Evolutionary conservation across 2,113 vertebrate genomes (phyloP).

Genomic region (Mugil cephalus): DNA sequence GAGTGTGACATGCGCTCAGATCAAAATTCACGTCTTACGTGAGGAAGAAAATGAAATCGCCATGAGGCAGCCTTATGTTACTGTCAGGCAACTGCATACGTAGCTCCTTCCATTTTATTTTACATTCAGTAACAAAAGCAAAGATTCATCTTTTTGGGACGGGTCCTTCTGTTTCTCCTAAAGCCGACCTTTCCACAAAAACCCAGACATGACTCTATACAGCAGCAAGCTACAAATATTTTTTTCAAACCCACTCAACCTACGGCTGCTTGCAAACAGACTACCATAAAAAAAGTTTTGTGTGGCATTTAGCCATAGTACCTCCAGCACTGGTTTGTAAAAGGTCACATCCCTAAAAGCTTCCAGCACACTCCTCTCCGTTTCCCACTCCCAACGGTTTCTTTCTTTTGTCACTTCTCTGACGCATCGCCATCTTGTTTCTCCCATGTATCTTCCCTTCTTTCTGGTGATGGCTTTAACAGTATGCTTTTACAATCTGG

Average conservation of each 20-base stretch:
- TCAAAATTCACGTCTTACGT: too few species aligned
- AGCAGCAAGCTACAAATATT: neutral
- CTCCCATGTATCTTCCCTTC: neutral
- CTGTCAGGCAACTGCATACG: neutral
- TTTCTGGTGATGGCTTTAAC: neutral
- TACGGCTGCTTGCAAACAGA: constrained; percentile 1
- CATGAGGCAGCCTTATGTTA: too few species aligned
- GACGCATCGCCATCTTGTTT: neutral
- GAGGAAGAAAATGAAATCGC: too few species aligned
- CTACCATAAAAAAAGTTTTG: constrained; percentile 10
- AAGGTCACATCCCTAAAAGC: constrained; percentile 68
- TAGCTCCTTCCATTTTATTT: too few species aligned
- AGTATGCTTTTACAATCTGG: neutral
- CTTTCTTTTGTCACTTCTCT: constrained; percentile 2
- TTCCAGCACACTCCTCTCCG: constrained; percentile 19
- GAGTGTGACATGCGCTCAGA: neutral
- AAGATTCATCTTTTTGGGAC: neutral
- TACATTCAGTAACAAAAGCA: too few species aligned
- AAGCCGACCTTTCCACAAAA: neutral
- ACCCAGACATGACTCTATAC: neutral
- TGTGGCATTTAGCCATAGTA: constrained; percentile 33
- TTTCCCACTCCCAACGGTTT: constrained; percentile 10
- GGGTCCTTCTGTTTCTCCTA: neutral
- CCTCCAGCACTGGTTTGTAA: constrained; percentile 38
- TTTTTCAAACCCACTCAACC: neutral